Evolutionary conservation across 2,113 vertebrate genomes (phyloP), one percentile per base, ranked within the genome.

Genomic region (Phyllostomus discolor): DNA sequence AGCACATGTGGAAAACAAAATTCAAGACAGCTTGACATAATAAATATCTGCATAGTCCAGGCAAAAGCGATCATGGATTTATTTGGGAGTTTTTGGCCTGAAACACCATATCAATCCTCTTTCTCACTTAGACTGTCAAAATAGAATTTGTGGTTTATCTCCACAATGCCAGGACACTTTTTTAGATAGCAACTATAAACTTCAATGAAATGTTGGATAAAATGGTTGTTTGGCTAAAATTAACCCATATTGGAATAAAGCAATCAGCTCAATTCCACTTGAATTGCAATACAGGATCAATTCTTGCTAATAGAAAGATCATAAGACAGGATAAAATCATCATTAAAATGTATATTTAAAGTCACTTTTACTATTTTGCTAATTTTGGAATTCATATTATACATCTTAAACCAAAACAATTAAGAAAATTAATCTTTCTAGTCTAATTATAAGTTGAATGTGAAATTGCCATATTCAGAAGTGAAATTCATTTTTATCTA

Each of bases 1-100:
- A 95, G 90, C 50, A 97, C 43, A 95, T 96, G 79, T 94, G 59
- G 16, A 89, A 92, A 89, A 89, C 22, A 92, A 92, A 75, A 91
- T 86, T 94, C 78, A 94, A 89, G 64, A 31, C 41, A 90, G 24
- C 1, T 82, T 69, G 28, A 69, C 41, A 22, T 95, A 69, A 95
- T 96, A 97, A 95, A 84, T 93, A 84, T 70, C n/a, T 73, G 22
- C 9, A 31, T 88, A 73, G 54, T 90, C 11, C 41, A 78, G n/a
- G 41, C 46, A 96, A 84, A 93, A 92, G 67, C 33, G 38, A 50
- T 50, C 62, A 12, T 52, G 26, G 50, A 88, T 85, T 81, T 96
- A 88, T 62, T 93, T 80, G 86, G 15, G 35, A 91, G 22, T 22
- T 88, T 95, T 76, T 8, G 57, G 33, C 26, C 15, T 54, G 9